These are phyloP conservation scores for Sebastes baramenuke DNA, from an alignment of 2,797 vertebrate genomes.

Conservation along the genomic window DNA sequence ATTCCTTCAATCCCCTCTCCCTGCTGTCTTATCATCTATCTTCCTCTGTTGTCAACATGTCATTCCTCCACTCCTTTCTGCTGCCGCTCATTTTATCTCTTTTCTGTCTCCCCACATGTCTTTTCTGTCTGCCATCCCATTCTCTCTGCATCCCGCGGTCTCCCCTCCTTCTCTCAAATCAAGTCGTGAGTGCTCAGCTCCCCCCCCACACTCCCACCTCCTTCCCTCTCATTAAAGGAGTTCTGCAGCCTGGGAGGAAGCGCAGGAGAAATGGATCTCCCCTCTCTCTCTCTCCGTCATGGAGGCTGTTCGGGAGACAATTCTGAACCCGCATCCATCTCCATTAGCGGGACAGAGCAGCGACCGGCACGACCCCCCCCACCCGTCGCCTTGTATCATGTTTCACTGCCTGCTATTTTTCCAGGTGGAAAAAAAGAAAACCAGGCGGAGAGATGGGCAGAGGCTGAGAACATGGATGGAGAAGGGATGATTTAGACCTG, in stretches of 20 bases:
- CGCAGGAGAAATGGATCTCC: constrained; percentile 68
- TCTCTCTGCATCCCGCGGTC: constrained; percentile 31
- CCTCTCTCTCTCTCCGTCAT: constrained; percentile 13
- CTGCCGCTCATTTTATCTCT: constrained; percentile 36
- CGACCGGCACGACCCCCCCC: constrained; percentile 56
- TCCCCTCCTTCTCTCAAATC: constrained; percentile 34
- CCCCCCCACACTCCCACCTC: constrained; percentile 16
- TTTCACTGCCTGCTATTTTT: constrained; percentile 79
- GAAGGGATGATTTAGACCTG: constrained; percentile 65
- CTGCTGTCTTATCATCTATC: constrained; percentile 56
- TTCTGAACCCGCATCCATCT: constrained; percentile 82
- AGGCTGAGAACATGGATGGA: constrained; percentile 25
- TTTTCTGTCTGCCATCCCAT: background rate
- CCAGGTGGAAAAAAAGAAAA: constrained; percentile 72
- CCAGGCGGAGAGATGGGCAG: constrained; percentile 25
- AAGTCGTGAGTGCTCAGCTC: constrained; percentile 50
- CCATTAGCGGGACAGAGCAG: constrained; percentile 79
- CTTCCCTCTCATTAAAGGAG: constrained; percentile 55
- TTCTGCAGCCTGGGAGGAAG: constrained; percentile 52
- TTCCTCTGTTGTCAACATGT: constrained; percentile 58
- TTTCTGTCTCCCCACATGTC: constrained; percentile 5
- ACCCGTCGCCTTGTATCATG: constrained; percentile 60
- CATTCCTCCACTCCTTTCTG: constrained; percentile 47
- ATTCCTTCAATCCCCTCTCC: constrained; percentile 18
- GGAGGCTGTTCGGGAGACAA: constrained; percentile 72